Percentiles rank a stretch among this genome's conserved stretches.
Conservation (phyloP, 2,113 vertebrate species). For the Eudyptes chrysolophus region DNA sequence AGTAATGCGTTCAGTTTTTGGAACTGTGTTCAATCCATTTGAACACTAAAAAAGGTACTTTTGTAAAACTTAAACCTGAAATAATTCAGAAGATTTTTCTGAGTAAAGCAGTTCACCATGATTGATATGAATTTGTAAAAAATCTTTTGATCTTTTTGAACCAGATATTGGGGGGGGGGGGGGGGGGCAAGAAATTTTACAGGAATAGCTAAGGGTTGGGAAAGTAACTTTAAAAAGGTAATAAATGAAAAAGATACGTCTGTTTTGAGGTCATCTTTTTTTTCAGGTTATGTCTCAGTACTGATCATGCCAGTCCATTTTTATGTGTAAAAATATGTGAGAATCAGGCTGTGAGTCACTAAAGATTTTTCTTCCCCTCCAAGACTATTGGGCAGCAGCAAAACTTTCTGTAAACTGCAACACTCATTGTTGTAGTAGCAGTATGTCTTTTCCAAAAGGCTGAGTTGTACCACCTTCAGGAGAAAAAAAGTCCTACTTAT, state of each 20-base stretch:
- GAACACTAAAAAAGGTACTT: not conserved
- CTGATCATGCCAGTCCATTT: not conserved
- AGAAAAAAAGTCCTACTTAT: not conserved
- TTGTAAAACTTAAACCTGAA: not conserved
- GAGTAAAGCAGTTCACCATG: not conserved
- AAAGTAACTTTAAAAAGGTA: not conserved
- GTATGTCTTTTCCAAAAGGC: not conserved
- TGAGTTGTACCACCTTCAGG: not conserved
- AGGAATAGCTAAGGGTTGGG: not conserved
- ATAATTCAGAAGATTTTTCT: not conserved
- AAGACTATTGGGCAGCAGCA: not conserved
- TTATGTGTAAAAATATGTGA: not conserved
- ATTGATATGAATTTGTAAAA: not conserved
- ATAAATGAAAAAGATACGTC: not conserved
- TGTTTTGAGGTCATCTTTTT: not conserved
- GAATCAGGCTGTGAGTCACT: not conserved
- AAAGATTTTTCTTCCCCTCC: not conserved
- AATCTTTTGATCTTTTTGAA: not conserved
- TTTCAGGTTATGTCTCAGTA: not conserved
- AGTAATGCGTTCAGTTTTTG: not conserved
- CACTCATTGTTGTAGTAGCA: not conserved
- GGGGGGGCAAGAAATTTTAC: not conserved
- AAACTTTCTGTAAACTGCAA: not conserved
- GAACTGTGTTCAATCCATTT: not conserved
- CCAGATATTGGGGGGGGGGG: accelerated